A percentile compares a stretch with the other conserved stretches of the same genome.
Conservation (phyloP, 2,113 vertebrate genomes). For the Tauraco erythrolophus region DNA sequence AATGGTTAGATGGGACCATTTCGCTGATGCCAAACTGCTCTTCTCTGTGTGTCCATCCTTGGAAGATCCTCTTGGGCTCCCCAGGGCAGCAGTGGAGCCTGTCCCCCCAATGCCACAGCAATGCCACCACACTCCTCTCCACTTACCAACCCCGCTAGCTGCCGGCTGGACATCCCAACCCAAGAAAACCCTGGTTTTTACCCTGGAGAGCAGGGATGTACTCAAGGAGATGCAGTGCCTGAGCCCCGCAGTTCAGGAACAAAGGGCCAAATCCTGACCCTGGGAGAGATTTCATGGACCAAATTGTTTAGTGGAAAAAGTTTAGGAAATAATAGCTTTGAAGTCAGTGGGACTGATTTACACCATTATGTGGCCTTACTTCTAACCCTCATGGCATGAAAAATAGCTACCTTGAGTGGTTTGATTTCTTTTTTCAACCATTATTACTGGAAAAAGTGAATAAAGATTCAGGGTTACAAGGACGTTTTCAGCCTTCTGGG, state of each 20-base stretch:
- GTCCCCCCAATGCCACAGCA: not conserved
- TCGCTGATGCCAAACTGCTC: not conserved
- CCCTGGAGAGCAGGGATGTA: not conserved
- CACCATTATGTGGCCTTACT: not conserved
- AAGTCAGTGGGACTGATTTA: slow-evolving; percentile 9
- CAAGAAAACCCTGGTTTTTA: not conserved
- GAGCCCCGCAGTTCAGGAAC: not conserved
- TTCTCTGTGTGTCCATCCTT: not conserved
- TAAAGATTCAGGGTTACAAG: not conserved
- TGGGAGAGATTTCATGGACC: not conserved
- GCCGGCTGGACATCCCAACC: not conserved
- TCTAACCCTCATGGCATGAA: not conserved
- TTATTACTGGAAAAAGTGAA: not conserved
- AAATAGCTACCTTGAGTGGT: not conserved
- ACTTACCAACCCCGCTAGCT: not conserved
- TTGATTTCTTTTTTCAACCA: not conserved
- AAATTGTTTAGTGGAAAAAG: not conserved
- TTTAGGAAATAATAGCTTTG: not conserved
- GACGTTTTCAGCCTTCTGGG: not conserved
- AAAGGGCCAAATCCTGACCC: not conserved
- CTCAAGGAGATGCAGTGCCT: not conserved
- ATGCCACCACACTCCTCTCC: not conserved
- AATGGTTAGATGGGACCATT: not conserved
- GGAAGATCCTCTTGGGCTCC: not conserved
- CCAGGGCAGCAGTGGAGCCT: not conserved